Evolutionary conservation across 1,140 invertebrate species (phyloP), one percentile per base, ranked within the genome.

Genomic region (Pseudachorutes palmiensis): DNA sequence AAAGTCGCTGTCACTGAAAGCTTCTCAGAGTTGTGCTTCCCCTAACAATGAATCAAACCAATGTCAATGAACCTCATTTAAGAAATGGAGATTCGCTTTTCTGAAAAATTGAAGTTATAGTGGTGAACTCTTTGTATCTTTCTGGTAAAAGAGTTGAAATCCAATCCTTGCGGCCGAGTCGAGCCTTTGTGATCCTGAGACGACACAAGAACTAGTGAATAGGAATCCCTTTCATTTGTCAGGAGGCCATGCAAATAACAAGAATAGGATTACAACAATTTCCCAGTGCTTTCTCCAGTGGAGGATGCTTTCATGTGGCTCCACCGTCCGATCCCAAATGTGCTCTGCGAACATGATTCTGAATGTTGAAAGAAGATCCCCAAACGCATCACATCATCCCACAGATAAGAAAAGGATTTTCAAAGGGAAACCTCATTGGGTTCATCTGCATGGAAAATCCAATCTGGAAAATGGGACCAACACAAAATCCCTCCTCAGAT

Each of bases 381-480:
- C 36, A 45, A 45, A 45, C 36, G 36, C 36, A 45, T 45, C 36
- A 19, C 36, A 45, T 45, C 36, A 45, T 55, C 51, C 51, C 12
- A 55, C 12, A 55, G 51, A 55, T 24, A 55, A 55, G 51, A 55
- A 55, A 55, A 55, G 51, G 51, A 55, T 5, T 55, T 55, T 55
- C 51, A 55, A 55, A 55, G 51, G 51, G 51, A 24, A 55, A 55
- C 12, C 51, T 55, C 51, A 55, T 55, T 62, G 63, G 45, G 63
- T 65, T 69, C 67, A 69, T 69, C 67, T 69, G 67, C 67, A 69
- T 69, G 63, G 67, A 65, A 69, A 69, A 69, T 69, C 63, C 63
- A 69, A 69, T 69, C 63, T 69, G 62, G 65, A 60, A 70, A 70
- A 70, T 70, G 61, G 61, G 62, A 55, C 36, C 36, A n/a, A n/a